Evolutionary conservation across 2,888 invertebrate species (phyloP), one percentile per base, ranked within the genome.

Genomic region (Pterostichus niger): DNA sequence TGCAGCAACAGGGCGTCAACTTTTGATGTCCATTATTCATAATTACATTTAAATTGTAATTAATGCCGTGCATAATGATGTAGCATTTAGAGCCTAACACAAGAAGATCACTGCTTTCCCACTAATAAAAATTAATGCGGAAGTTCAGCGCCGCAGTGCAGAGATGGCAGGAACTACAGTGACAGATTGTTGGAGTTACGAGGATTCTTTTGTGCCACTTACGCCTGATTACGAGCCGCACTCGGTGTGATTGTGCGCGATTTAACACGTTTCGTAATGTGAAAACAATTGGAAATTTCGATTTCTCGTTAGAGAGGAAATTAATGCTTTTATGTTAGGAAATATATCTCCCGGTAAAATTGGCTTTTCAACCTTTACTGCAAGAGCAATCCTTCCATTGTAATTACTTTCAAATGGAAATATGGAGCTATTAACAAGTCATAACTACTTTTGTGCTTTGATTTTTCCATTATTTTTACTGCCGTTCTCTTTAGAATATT

Each of bases 21-120:
- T 78, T 59, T 61, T 56, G 61, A 40, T 59, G 17, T 24, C 78
- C 78, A 78, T 78, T 61, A 78, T 78, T 78, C 78, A 61, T 78
- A 59, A 59, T 78, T 78, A 78, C 24, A 31, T 15, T 44, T 61
- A 78, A 75, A 75, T 78, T 78, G 78, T 78, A 78, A 78, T 78
- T 78, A 59, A 78, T 78, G 46, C 61, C 11, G 33, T 46, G 40
- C 46, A 61, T 35, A 52, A 75, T 75, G 75, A 75, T 78, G 59
- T 35, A 61, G 40, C 78, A 40, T 15, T 13, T 35, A 77, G 35
- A 31, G 17, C 5, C 13, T 49, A 52, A 9, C n/a, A 17, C n/a
- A 31, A 7, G 33, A 13, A 59, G 59, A 78, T 35, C 40, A 17
- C 10, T 78, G 61, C 56, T 78, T 78, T 40, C n/a, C 64, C 15